Percentiles rank a stretch among this genome's conserved stretches.
Evolutionary conservation across 30 jellyfish, hydroid and myxozoan genomes (phyloP).

Genomic region (Turritopsis rubra): DNA sequence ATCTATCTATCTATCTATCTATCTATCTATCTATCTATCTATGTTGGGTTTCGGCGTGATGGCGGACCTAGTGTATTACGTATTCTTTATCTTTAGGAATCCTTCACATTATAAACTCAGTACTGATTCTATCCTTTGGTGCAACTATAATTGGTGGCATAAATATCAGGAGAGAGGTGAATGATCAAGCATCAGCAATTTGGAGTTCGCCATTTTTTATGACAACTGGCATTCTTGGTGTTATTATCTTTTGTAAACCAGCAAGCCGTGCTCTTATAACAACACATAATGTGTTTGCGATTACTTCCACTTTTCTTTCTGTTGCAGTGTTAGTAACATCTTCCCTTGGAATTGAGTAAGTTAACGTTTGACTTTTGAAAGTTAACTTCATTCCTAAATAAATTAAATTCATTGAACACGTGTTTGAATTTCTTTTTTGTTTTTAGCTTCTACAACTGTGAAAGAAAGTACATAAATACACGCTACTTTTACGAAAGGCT

Average conservation of each 20-base stretch:
- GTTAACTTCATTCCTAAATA: too few relatives aligned
- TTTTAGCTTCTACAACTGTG: neutral
- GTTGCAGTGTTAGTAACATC: neutral
- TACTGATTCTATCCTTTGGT: neutral
- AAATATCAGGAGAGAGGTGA: neutral
- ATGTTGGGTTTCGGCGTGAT: too few relatives aligned
- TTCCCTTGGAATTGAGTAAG: neutral
- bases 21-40: too few relatives aligned
- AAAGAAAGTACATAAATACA: neutral
- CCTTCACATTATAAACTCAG: neutral
- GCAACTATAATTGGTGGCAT: neutral
- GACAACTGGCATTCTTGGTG: neutral
- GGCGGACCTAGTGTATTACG: too few relatives aligned
- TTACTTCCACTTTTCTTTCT: neutral
- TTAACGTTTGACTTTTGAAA: neutral
- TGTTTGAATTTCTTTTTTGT: too few relatives aligned
- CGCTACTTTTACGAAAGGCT: neutral
- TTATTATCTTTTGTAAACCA: neutral
- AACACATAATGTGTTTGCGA: neutral
- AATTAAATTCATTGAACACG: too few relatives aligned
- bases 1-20: too few relatives aligned
- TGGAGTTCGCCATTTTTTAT: neutral
- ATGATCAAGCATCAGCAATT: neutral
- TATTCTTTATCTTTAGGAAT: neutral
- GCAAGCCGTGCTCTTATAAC: neutral